Conservation (phyloP, 2,113 vertebrate genomes). For the Menura novaehollandiae region DNA sequence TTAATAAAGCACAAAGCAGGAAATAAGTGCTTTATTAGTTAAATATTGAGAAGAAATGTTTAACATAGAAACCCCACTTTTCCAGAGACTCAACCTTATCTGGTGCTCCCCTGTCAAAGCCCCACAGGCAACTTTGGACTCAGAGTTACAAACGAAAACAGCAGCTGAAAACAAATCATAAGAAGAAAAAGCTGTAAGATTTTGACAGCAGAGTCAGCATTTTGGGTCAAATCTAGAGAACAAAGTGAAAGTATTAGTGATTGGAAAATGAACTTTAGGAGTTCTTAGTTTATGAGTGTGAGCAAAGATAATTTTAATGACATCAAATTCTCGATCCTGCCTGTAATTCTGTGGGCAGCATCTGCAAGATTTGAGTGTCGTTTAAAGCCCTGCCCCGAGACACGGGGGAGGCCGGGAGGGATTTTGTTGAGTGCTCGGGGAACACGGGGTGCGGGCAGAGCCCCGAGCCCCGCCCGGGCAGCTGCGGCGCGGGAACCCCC, state of each 20-base stretch:
- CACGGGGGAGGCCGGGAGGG: rapidly evolving
- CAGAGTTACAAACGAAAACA: background rate
- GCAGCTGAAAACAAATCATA: background rate
- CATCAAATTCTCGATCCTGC: background rate
- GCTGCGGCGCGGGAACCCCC: background rate
- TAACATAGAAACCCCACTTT: background rate
- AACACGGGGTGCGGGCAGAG: too few species aligned
- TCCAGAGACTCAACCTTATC: background rate
- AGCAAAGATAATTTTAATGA: background rate
- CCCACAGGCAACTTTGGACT: background rate
- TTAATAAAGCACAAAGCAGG: background rate
- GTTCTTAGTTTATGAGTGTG: rapidly evolving
- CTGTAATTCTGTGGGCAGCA: rapidly evolving
- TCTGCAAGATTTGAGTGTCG: rapidly evolving
- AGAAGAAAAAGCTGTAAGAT: background rate
- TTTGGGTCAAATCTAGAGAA: background rate
- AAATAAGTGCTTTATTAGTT: background rate
- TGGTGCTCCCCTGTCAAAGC: background rate
- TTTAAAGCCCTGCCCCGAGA: rapidly evolving
- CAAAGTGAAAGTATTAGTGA: background rate
- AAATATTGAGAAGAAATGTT: background rate
- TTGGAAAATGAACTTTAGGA: background rate
- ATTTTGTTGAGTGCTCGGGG: rapidly evolving
- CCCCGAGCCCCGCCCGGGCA: background rate
- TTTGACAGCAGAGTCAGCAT: background rate